Base-by-base conservation (phyloP, 2,113 vertebrate genomes). In the Platanista minor region DNA sequence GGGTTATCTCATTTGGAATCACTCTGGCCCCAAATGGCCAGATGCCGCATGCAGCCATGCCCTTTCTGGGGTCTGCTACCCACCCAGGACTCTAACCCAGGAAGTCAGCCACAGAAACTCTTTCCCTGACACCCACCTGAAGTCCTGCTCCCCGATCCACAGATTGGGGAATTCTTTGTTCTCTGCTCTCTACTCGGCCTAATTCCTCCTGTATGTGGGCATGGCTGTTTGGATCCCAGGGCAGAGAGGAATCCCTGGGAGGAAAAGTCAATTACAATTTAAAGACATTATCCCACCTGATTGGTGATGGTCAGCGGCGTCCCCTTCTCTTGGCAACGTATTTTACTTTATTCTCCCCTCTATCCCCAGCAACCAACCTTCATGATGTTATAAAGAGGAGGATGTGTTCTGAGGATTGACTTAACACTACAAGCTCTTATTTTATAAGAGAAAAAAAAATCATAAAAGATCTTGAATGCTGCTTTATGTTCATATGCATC, bases 371-470 rank as follows among this genome's bases (percentile, higher is more conserved):
- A 13, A 3, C 17, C 14, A 3, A 3, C 36, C 61, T 31, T 43
- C 18, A 23, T 27, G 82, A 77, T 18, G 11, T 69, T 46, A 31
- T 8, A 36, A 41, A 54, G 43, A 72, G 6, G 8, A 10, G 12
- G 71, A 1, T 13, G 7, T 4, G 2, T 39, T 36, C 25, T 52
- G 67, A 82, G 25, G 31, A 39, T 3, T 72, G 72, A 66, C 41
- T 71, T 64, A 90, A 43, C 1, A 2, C 31, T 7, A 36, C 43
- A 78, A 36, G 7, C 59, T 95, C 54, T 67, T 80, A 69, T 36
- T 91, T 91, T 71, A n/a, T 67, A 69, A 94, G 87, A 82, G 66
- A 18, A 59, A n/a, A 87, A 41, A 27, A 77, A 18, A 13, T 43
- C 64, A 27, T 15, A 14, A 43, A 71, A 75, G 62, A 57, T 71